Evolutionary conservation across 2,888 invertebrate species (phyloP), one percentile per base, ranked within the genome.

Genomic region (Leptothorax acervorum): DNA sequence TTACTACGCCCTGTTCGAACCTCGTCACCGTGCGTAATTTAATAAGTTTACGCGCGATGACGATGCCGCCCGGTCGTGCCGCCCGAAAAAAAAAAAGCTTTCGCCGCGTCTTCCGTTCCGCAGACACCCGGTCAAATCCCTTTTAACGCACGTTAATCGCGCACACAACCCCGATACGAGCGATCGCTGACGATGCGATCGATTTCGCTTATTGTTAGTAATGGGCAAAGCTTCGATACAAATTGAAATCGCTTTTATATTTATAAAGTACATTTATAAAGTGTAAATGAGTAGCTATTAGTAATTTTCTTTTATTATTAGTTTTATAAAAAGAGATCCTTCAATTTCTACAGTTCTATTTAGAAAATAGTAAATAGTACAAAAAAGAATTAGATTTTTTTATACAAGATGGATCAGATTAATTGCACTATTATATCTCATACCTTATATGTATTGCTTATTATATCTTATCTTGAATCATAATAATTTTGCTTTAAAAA

Each of bases 11-110:
- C 86, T 81, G 82, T 83, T 88, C 85, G 70, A 85, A 81, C 82
- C 87, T 84, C 86, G 78, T 85, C 90, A 82, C 90, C 86, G 86
- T 76, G 82, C 82, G 85, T 89, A 90, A 91, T 86, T 89, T 85
- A 70, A 76, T 88, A 86, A 85, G 81, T 85, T 83, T 85, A 83
- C 87, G 87, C 83, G 81, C 76, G 82, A 84, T 81, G 84, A 73
- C 75, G 74, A 81, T 60, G 73, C 73, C 73, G 57, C 42, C 57
- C 57, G 73, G 73, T 28, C 51, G 76, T 23, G 65, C 53, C 23
- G 45, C 12, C 71, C 57, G 60, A 60, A 79, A 81, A 76, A 23
- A 76, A 23, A 76, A 53, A 70, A 73, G 35, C 23, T 71, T 48
- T 48, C 60, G 60, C 28, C 57, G 60, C 48, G 48, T 53, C 73